Percentiles rank a stretch among this genome's conserved stretches.
Conservation (phyloP, 2,888 invertebrate genomes). For the Endotricha flammealis region DNA sequence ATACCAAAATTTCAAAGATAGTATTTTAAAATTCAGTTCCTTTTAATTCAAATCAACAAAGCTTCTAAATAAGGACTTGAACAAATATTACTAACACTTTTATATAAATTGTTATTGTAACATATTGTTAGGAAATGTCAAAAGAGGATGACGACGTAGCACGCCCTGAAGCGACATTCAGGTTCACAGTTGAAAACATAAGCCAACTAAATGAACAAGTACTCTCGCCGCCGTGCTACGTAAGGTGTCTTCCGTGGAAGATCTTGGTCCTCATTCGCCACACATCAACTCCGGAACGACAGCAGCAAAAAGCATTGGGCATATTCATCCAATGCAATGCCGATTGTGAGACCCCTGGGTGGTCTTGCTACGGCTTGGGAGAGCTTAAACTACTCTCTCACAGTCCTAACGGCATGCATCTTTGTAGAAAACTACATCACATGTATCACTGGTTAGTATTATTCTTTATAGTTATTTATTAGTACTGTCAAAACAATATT, state of each 20-base stretch:
- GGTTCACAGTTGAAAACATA: constrained; percentile 90
- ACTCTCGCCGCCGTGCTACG: constrained; percentile 93
- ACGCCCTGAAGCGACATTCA: constrained; percentile 95
- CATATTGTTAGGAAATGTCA: constrained; percentile 58
- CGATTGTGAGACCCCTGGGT: constrained; percentile 95
- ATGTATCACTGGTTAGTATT: constrained; percentile 90
- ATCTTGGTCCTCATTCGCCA: constrained; percentile 95
- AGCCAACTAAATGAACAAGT: constrained; percentile 90
- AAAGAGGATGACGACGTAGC: constrained; percentile 87
- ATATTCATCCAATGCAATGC: constrained; percentile 97
- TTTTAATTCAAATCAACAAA: too few relatives aligned
- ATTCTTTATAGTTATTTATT: constrained; percentile 3
- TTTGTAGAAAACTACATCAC: constrained; percentile 94
- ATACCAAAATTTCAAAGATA: too few relatives aligned
- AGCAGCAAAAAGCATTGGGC: constrained; percentile 84
- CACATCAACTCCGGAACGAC: constrained; percentile 85
- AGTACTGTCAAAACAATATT: too few relatives aligned
- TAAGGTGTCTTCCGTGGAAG: constrained; percentile 98
- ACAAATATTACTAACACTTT: too few relatives aligned
- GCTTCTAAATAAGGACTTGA: too few relatives aligned
- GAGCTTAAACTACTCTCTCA: constrained; percentile 93
- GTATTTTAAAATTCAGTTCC: too few relatives aligned
- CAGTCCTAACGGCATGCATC: constrained; percentile 87
- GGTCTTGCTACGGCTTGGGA: constrained; percentile 98
- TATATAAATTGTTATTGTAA: too few relatives aligned